phyloP scores from a whole-genome alignment of 2,888 invertebrate species.

The Pyralis farinalis region DNA sequence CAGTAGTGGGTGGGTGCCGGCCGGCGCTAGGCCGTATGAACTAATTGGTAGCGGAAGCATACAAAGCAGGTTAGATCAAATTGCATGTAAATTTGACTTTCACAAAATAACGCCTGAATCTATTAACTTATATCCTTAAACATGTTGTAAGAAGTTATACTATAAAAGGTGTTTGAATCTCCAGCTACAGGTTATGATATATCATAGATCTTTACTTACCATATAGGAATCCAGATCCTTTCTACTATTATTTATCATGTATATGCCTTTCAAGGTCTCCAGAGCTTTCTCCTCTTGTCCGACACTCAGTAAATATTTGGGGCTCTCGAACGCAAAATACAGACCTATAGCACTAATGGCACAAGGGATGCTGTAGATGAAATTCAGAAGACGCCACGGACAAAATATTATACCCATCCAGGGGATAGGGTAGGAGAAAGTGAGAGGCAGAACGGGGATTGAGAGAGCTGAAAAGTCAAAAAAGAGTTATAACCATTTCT shows the following conservation, averaged over 20 bases:
- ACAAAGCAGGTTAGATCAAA: no score
- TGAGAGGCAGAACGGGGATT: conserved; percentile 68
- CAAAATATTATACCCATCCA: conserved; percentile 77
- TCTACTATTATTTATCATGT: conserved; percentile 47
- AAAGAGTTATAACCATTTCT: no score
- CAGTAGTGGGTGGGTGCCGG: no score
- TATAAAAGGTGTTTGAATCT: no score
- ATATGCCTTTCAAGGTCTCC: conserved; percentile 46
- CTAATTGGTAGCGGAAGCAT: no score
- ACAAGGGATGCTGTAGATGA: conserved; percentile 83
- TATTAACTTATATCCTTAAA: no score
- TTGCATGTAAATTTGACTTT: no score
- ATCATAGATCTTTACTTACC: no score
- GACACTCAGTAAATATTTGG: conserved; percentile 85
- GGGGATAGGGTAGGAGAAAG: conserved; percentile 61
- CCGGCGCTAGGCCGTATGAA: no score
- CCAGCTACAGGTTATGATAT: no score
- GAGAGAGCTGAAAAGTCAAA: conserved; percentile 3
- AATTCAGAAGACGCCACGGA: conserved; percentile 87
- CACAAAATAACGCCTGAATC: no score
- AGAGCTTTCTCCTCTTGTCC: conserved; percentile 80
- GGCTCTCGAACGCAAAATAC: conserved; percentile 85
- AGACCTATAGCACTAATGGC: conserved; percentile 80
- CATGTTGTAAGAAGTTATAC: no score
- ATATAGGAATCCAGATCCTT: conserved; percentile 40